Evolutionary conservation across 2,797 vertebrate species (phyloP), one percentile per base, ranked within the genome.

Genomic region (Numenius phaeopus): DNA sequence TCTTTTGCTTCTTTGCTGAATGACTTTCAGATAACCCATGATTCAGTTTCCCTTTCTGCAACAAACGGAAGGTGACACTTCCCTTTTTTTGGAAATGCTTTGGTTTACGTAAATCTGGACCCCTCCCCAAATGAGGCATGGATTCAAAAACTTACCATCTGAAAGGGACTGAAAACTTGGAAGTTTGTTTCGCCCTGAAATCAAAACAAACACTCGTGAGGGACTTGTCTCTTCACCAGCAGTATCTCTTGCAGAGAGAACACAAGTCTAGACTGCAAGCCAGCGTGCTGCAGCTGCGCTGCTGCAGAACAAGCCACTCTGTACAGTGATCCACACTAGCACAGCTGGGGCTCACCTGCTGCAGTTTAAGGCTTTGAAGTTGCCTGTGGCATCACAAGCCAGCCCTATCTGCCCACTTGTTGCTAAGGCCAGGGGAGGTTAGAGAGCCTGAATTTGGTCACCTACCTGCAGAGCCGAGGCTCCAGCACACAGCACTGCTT

Each of bases 151-250:
- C 98, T 97, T 98, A 99, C 99, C 98, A 84, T 99, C 99, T 50
- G 98, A 98, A 96, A 99, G 98, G 22, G 98, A 98, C 96, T 98
- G 98, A 84, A 99, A 98, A 97, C 98, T 98, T 88, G 98, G 98
- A 93, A 98, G 97, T 97, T 98, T 99, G 55, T 97, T 98, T 97
- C 98, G 99, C 87, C 98, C 99, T 99, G 97, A 96, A 95, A 96
- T 47, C 37, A 97, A 97, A 96, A 86, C 10, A 93, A 46, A 59
- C 46, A 54, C n/a, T 26, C 18, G 18, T 87, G 52, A 94, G 30
- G 84, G 24, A 47, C 46, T 50, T 54, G 32, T n/a, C 23, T 80
- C 55, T 70, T 79, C 30, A 65, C 19, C n/a, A 84, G 62, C 55
- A 90, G 15, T n/a, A 69, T 8, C 32, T 81, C 52, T 59, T 44